phyloP scores from a whole-genome alignment of 2,888 invertebrate genomes.

The Chorisops tibialis region DNA sequence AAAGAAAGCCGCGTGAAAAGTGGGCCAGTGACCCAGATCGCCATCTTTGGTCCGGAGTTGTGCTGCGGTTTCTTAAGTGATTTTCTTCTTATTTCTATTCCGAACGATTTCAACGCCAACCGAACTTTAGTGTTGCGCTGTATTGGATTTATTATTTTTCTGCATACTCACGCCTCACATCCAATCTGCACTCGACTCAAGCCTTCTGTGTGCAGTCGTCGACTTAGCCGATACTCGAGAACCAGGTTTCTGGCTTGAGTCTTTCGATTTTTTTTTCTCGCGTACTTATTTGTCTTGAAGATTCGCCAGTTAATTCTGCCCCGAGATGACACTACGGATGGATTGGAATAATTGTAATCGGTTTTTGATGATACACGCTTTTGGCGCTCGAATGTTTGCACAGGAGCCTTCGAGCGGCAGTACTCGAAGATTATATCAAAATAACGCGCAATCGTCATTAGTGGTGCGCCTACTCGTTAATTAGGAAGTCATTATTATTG shows the following conservation, averaged over 20 bases:
- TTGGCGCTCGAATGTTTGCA: conserved; percentile 12
- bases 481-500: conserved; percentile 14
- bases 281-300: not conserved
- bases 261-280: not conserved
- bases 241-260: conserved; percentile 6
- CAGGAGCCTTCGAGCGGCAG: not conserved
- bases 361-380: not conserved
- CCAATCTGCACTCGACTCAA: conserved; percentile 12
- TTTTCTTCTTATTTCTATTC: conserved; percentile 20
- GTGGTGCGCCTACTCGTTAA: conserved; percentile 8
- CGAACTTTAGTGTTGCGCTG: not conserved
- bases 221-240: not conserved
- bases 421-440: not conserved
- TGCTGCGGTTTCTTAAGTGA: conserved; percentile 20
- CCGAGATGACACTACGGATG: not conserved
- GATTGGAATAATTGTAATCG: not conserved
- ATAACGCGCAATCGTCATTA: not conserved
- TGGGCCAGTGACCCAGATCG: conserved; percentile 28
- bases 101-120: conserved; percentile 2
- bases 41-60: conserved; percentile 22
- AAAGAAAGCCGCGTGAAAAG: conserved; percentile 27
- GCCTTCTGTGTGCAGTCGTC: not conserved
- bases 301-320: not conserved
- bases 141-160: not conserved
- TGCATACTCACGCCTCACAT: conserved; percentile 11